Evolutionary conservation across 2,113 vertebrate species (phyloP).

Genomic region (Ammospiza nelsoni): DNA sequence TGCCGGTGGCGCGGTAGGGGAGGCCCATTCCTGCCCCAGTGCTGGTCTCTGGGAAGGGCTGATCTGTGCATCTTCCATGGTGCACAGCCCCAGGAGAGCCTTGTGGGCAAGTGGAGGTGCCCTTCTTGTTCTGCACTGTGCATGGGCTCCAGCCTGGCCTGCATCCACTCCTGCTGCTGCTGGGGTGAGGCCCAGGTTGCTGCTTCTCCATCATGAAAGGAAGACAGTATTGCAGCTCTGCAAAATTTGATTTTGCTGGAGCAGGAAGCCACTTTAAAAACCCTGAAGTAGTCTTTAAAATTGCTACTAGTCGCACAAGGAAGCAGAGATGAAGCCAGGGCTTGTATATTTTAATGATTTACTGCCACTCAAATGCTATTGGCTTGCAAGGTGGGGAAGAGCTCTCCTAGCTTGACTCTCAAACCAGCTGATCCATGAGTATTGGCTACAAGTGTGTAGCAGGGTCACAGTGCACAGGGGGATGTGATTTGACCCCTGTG

Average conservation of each 20-base stretch:
- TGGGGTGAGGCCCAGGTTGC: neutral
- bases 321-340: neutral
- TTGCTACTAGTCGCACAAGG: rapidly evolving
- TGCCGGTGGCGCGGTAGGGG: neutral
- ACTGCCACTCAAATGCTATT: neutral
- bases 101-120: neutral
- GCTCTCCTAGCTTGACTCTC: neutral
- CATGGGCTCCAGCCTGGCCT: neutral
- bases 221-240: neutral
- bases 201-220: neutral
- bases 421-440: neutral
- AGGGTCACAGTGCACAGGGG: rapidly evolving
- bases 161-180: neutral
- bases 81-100: neutral
- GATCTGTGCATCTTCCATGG: neutral
- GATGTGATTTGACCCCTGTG: rapidly evolving
- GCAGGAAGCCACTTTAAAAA: neutral
- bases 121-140: rapidly evolving
- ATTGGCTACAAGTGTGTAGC: neutral
- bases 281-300: neutral
- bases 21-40: neutral
- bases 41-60: neutral
- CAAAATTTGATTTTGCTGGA: neutral
- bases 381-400: neutral
- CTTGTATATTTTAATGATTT: neutral